Conservation (phyloP, 2,113 vertebrate species). For the Pachyramphus minor region DNA sequence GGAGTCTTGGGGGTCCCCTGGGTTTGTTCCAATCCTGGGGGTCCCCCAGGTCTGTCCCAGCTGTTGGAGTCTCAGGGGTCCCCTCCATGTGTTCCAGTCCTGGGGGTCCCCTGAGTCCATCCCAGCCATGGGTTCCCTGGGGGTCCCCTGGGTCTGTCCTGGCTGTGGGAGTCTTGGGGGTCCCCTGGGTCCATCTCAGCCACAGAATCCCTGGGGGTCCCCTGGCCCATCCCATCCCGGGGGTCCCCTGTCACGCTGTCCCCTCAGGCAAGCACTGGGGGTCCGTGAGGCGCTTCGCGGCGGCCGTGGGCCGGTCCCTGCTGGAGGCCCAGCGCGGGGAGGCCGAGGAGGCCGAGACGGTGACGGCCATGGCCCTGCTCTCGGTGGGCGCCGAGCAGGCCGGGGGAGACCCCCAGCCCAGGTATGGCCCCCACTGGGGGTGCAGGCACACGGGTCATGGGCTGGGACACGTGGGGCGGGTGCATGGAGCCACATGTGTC, state of each 20-base stretch:
- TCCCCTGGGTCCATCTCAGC: background rate
- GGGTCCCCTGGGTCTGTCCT: too few relatives aligned
- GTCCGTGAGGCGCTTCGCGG: constrained; percentile 74
- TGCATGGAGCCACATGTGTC: too few relatives aligned
- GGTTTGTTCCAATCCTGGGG: background rate
- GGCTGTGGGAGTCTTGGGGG: background rate
- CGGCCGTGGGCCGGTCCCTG: constrained; percentile 76
- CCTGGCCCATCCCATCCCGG: background rate
- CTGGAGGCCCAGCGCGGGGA: constrained; percentile 86
- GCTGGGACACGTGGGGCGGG: too few relatives aligned
- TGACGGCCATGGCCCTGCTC: constrained; percentile 90
- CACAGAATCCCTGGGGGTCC: too few relatives aligned
- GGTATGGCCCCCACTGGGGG: constrained; percentile 40
- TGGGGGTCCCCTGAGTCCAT: too few relatives aligned
- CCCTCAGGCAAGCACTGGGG: constrained; percentile 86
- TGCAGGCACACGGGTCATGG: background rate
- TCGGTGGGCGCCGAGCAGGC: constrained; percentile 83
- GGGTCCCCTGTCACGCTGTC: background rate
- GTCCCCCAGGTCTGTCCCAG: background rate
- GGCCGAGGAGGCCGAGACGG: constrained; percentile 85
- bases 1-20: background rate
- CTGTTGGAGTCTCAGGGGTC: background rate
- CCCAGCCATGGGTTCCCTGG: too few relatives aligned
- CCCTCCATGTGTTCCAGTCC: background rate
- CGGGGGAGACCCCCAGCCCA: constrained; percentile 49